Conservation (phyloP, 2,888 invertebrate genomes). For the Temnothorax unifasciatus region DNA sequence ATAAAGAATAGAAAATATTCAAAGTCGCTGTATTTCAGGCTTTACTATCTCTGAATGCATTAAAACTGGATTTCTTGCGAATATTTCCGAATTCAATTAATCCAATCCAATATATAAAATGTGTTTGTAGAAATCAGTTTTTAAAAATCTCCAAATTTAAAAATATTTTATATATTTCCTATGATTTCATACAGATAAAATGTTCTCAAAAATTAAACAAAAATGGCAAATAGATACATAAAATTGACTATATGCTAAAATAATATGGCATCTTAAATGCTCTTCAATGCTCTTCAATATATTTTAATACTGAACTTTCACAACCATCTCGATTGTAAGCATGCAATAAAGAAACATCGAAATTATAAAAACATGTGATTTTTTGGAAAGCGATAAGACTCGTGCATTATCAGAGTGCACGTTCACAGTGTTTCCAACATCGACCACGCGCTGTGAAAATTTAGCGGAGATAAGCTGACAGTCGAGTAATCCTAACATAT, state of each 20-base stretch:
- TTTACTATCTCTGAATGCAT: no score
- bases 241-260: background rate
- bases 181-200: background rate
- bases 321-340: background rate
- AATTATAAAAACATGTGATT: slow-evolving; percentile 29
- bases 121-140: background rate
- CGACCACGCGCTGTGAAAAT: slow-evolving; percentile 67
- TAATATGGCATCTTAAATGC: background rate
- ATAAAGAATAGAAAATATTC: background rate
- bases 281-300: background rate
- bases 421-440: slow-evolving; percentile 77
- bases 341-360: background rate
- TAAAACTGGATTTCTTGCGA: background rate
- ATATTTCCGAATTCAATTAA: background rate
- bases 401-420: slow-evolving; percentile 81
- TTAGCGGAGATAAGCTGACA: slow-evolving; percentile 54
- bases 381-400: slow-evolving; percentile 65
- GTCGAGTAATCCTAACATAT: slow-evolving; percentile 1
- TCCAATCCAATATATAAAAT: background rate
- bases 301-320: background rate
- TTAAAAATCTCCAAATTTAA: background rate
- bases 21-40: background rate
- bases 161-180: background rate
- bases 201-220: background rate
- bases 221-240: background rate